Evolutionary conservation across 2,797 vertebrate species (phyloP), one percentile per base, ranked within the genome.

Genomic region (Aldrovandia affinis): DNA sequence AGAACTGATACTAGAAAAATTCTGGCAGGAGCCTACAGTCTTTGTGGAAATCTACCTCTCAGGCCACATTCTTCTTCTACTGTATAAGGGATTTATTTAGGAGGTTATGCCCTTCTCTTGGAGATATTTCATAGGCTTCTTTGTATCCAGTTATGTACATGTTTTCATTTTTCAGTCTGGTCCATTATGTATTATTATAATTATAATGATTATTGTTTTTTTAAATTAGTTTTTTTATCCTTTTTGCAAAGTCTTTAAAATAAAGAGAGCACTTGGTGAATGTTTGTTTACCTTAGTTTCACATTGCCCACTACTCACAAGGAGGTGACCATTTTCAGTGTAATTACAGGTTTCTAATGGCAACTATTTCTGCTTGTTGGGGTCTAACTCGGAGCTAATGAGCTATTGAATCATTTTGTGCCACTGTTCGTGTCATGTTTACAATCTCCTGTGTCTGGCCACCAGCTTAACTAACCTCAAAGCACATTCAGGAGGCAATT

Each of bases 311-410:
- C 33, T 80, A 30, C 33, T 57, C 54, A 57, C 30, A 39, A 36
- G 25, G 15, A 42, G 39, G 57, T 44, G 80, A 81, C 42, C 57
- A 42, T 81, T 61, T 63, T 42, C 55, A 28, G 36, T 61, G 36
- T 81, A 63, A 81, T 81, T 81, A 81, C 55, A 42, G 57, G 57
- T 65, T 81, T 20, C 80, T 63, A 65, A 63, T 59, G 54, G 79
- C 79, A 59, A 9, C 30, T 80, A 73, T 84, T 65, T 18, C 3
- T 81, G 22, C 44, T 73, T 84, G 44, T 68, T 75, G 52, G 42
- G 65, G 65, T 70, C 39, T 30, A 70, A 50, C 36, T 81, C 83
- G 15, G 33, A 70, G 65, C 52, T 81, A 84, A 81, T 84, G 83
- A 84, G 83, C 63, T 47, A 44, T 28, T 82, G 63, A 61, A 55